Conservation (phyloP, 2,113 vertebrate species). For the Erinaceus europaeus region DNA sequence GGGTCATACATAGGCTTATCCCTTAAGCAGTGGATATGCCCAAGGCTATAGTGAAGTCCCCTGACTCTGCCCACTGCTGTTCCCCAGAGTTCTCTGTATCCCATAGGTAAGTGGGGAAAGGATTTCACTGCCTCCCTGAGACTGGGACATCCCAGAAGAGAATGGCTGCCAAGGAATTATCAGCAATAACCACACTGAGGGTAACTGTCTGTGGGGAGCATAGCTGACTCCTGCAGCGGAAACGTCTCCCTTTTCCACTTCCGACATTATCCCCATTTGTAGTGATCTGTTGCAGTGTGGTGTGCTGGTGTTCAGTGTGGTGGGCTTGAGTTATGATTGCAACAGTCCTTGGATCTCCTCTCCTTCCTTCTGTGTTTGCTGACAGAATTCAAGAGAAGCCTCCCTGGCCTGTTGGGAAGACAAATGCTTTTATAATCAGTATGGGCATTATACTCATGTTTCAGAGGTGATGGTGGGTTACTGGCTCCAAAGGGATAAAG, state of each 20-base stretch:
- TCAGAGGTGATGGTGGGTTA: not conserved
- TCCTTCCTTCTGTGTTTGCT: not conserved
- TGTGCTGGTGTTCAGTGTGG: too few species aligned
- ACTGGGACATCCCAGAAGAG: not conserved
- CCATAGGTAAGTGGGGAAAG: not conserved
- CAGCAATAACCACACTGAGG: not conserved
- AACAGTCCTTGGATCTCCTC: not conserved
- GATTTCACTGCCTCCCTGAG: not conserved
- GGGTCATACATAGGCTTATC: not conserved
- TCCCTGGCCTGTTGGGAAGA: not conserved
- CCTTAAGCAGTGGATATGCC: not conserved
- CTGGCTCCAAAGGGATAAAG: not conserved
- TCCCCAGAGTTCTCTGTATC: not conserved
- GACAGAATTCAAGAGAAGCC: not conserved
- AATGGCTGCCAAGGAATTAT: not conserved
- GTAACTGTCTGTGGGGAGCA: not conserved
- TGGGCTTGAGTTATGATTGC: too few species aligned
- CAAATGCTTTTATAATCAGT: constrained; percentile 2
- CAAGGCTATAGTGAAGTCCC: not conserved
- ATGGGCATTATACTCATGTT: not conserved
- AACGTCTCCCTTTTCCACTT: not conserved
- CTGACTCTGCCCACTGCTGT: not conserved
- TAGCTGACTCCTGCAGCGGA: not conserved
- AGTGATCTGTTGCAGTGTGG: too few species aligned
- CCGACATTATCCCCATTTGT: too few species aligned